Conservation (phyloP, 2,113 vertebrate species). For the cattle (Bos taurus) region ARS-UCD2.0 NC_037330.1:70368001-70368500, state of each 20-base stretch:
- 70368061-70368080: neutral
- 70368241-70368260: neutral
- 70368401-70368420: neutral
- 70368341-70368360: neutral
- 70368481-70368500: neutral
- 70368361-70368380: neutral
- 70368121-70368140: neutral
- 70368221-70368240: neutral
- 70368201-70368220: neutral
- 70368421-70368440: neutral
- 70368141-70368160: constrained; percentile 1
- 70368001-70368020: neutral
- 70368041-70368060: neutral
- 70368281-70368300: neutral
- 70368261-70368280: neutral
- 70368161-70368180: neutral
- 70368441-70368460: neutral
- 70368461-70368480: neutral
- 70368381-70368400: neutral
- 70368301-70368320: neutral
- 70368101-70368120: neutral
- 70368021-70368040: neutral
- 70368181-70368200: neutral
- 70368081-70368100: neutral
- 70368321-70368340: neutral